Conservation (phyloP, 2,797 vertebrate genomes). For the Acrossocheilus fasciatus region DNA sequence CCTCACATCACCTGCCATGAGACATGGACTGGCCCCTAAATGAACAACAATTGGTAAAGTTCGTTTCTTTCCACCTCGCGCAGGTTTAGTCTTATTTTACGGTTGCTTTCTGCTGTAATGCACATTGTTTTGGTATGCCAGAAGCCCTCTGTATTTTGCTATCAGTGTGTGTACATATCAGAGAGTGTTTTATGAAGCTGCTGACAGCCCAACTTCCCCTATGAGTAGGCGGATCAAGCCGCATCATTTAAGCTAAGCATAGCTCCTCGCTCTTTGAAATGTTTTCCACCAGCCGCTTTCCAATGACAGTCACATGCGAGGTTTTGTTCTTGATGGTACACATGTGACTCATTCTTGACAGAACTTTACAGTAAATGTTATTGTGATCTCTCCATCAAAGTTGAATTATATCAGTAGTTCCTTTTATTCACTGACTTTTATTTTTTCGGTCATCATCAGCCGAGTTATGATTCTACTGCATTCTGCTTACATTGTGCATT, state of each 20-base stretch:
- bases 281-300: constrained; percentile 35
- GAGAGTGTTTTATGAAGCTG: constrained; percentile 28
- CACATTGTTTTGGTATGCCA: not conserved
- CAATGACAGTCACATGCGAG: constrained; percentile 12
- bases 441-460: no score
- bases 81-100: not conserved
- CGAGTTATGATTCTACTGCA: not conserved
- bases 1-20: constrained; percentile 75
- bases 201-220: constrained; percentile 49
- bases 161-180: constrained; percentile 13
- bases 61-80: constrained; percentile 22
- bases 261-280: constrained; percentile 8
- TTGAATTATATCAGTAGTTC: constrained; percentile 12
- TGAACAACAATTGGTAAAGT: constrained; percentile 80
- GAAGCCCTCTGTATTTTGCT: constrained; percentile 7
- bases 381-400: constrained; percentile 10
- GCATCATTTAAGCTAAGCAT: constrained; percentile 15
- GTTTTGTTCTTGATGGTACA: constrained; percentile 1
- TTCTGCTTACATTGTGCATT: not conserved
- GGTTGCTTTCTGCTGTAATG: not conserved
- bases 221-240: constrained; percentile 23
- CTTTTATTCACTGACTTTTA: not conserved
- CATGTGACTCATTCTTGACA: constrained; percentile 19
- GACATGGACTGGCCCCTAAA: constrained; percentile 80
- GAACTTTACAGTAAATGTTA: constrained; percentile 16